These are phyloP conservation scores for Lagocephalus sceleratus DNA, from an alignment of 2,797 vertebrate species.

Conservation along the genomic window DNA sequence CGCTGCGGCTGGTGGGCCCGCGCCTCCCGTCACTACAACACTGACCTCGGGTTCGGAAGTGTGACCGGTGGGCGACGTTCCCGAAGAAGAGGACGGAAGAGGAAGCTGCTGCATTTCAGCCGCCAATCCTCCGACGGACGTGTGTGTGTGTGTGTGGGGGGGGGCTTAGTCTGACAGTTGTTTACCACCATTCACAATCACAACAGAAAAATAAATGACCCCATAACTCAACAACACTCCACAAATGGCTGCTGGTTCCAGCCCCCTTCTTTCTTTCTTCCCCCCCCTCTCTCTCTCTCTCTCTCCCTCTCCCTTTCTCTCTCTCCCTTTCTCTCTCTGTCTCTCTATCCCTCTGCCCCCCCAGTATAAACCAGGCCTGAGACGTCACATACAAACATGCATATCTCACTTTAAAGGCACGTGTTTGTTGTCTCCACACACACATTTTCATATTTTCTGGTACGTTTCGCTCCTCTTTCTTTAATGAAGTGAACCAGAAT, in stretches of 20 bases:
- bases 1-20: neutral
- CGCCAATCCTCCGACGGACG: conserved; percentile 45
- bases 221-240: too few relatives aligned
- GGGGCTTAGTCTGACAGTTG: conserved; percentile 44
- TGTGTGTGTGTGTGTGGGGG: too few relatives aligned
- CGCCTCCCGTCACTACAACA: conserved; percentile 1
- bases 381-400: too few relatives aligned
- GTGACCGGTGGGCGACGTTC: neutral
- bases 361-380: conserved; percentile 24
- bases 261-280: too few relatives aligned
- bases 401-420: too few relatives aligned
- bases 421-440: too few relatives aligned
- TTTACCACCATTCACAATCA: conserved; percentile 14
- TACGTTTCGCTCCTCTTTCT: neutral
- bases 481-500: neutral
- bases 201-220: neutral
- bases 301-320: too few relatives aligned
- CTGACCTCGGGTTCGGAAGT: conserved; percentile 13
- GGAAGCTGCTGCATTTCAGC: conserved; percentile 31
- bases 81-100: too few relatives aligned
- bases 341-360: conserved; percentile 14
- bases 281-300: too few relatives aligned
- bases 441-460: too few relatives aligned
- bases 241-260: too few relatives aligned
- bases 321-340: neutral